These are phyloP conservation scores for Lepeophtheirus salmonis DNA, from an alignment of 1,140 invertebrate genomes.

Conservation along the genomic window DNA sequence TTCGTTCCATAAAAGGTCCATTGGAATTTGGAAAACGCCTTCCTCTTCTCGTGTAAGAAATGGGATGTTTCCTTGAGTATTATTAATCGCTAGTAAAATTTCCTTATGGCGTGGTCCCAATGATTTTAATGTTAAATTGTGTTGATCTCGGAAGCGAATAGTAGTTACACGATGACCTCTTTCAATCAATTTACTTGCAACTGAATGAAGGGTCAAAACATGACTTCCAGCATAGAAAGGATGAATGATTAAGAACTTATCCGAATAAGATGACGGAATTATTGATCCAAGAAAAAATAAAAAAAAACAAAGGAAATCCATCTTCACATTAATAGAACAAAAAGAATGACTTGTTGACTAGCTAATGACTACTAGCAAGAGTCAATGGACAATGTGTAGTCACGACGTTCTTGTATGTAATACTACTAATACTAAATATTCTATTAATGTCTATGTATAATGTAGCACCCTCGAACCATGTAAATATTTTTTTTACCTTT, in stretches of 20 bases:
- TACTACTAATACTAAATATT: no score
- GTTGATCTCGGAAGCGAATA: not conserved
- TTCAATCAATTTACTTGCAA: not conserved
- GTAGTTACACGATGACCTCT: slow-evolving; percentile 1
- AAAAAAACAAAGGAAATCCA: no score
- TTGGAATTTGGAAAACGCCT: not conserved
- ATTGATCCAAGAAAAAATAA: not conserved
- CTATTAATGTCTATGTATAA: no score
- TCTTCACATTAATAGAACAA: no score
- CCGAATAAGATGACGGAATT: not conserved
- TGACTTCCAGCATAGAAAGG: slow-evolving; percentile 8
- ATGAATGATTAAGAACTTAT: not conserved
- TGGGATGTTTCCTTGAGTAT: not conserved
- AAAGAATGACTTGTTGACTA: no score
- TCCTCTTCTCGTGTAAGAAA: slow-evolving; percentile 1
- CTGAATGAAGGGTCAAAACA: not conserved
- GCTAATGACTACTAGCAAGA: no score
- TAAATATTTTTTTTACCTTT: no score
- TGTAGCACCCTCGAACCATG: no score
- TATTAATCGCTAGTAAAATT: not conserved
- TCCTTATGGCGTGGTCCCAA: not conserved
- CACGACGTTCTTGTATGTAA: no score
- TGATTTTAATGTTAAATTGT: not conserved
- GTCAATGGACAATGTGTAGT: no score
- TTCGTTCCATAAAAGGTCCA: slow-evolving; percentile 1